Base-by-base conservation (phyloP, 2,888 invertebrate species). In the Drosophila subquinaria region DNA sequence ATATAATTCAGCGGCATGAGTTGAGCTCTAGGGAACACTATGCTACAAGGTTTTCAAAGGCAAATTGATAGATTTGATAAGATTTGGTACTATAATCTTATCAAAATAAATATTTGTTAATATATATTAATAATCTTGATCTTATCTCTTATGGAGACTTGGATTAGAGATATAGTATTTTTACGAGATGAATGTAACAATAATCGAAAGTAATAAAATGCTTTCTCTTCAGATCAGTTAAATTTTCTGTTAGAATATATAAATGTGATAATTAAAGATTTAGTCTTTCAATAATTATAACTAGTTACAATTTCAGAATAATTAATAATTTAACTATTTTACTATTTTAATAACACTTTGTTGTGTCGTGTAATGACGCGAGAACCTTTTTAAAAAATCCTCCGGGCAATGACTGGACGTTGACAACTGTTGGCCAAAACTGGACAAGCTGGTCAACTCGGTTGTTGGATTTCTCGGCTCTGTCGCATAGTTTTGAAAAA, bases 391-490 rank as follows among this genome's bases (percentile, higher is more conserved):
- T 15, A 40, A 64, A 43, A 40, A 48, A 36, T 36, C 35, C 84
- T 50, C 23, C 40, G 47, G 23, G 63, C 68, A 74, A 55, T 71
- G 70, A 59, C 69, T 71, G 69, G 69, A 72, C 72, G 73, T 81
- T 86, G 84, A 81, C 84, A 86, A 86, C 79, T 85, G 84, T 79
- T 86, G 83, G 71, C 70, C 79, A 66, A 70, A 17, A 36, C 35
- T 23, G 43, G 51, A n/a, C 51, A 36, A 51, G 13, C 35, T 23
- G 33, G 20, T 23, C 51, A 36, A 23, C 10, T 62, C 38, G 64
- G 56, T 60, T 71, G 68, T 68, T 65, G 74, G 72, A 59, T 68
- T 61, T 59, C 38, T 62, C 11, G 47, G 52, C 36, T 53, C 47
- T 63, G 50, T 67, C 43, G 67, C 82, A 82, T 88, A 83, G 83